Percentiles rank a stretch among this genome's conserved stretches.
Evolutionary conservation across 2,113 vertebrate species (phyloP).

Genomic region (Axis porcinus): DNA sequence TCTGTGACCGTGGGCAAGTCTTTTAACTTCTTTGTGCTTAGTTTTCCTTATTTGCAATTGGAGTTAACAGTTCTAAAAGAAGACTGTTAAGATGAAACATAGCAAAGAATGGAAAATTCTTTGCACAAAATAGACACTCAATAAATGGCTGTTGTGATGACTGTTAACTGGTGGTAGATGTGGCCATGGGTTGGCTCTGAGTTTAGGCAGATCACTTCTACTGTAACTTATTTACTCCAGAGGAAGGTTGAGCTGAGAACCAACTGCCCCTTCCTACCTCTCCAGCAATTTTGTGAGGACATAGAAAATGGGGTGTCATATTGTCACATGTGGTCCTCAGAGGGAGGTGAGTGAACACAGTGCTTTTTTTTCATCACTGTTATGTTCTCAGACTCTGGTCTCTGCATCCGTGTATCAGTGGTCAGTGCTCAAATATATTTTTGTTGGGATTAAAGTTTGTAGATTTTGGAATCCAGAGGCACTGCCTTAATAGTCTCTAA

Average conservation of each 20-base stretch:
- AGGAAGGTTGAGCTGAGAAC: background rate
- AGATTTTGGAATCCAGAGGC: constrained; percentile 55
- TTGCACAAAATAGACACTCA: background rate
- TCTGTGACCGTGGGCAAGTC: background rate
- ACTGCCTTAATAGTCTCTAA: constrained; percentile 54
- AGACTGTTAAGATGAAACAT: background rate
- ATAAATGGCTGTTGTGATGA: background rate
- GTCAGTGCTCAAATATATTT: constrained; percentile 40
- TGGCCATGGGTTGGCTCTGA: background rate
- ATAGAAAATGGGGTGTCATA: background rate
- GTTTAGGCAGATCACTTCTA: background rate
- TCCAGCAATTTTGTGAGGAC: background rate
- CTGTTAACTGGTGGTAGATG: background rate
- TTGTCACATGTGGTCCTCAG: background rate
- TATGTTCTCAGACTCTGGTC: background rate
- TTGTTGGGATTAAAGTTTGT: constrained; percentile 59
- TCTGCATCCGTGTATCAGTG: background rate
- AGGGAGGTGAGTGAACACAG: background rate
- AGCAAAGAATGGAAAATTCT: background rate
- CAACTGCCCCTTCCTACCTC: background rate
- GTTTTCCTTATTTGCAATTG: background rate
- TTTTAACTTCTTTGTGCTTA: background rate
- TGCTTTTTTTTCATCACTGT: background rate
- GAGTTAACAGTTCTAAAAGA: background rate
- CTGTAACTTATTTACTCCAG: background rate